Evolutionary conservation across 2,797 vertebrate species (phyloP).

Genomic region (Ctenopoma multispine): DNA sequence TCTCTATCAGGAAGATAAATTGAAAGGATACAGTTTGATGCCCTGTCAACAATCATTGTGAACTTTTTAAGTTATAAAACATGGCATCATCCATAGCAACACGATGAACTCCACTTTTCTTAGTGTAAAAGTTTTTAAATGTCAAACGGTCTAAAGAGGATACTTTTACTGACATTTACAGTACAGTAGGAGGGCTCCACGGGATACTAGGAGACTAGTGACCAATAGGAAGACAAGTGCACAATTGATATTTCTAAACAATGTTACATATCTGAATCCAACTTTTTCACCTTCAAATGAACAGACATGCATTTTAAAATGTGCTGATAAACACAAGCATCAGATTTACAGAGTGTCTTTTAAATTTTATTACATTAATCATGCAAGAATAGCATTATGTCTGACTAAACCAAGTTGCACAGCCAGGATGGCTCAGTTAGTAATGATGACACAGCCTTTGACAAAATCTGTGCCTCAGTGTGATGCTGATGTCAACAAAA

Average conservation of each 20-base stretch:
- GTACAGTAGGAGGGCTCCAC: not conserved
- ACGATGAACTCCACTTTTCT: not conserved
- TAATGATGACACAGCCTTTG: constrained; percentile 5
- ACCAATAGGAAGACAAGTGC: not conserved
- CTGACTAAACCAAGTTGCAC: constrained; percentile 8
- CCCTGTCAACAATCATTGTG: not conserved
- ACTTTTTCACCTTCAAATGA: too few species aligned
- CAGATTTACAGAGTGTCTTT: too few species aligned
- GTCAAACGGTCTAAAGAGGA: not conserved
- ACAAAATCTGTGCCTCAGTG: constrained; percentile 17
- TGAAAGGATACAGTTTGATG: not conserved
- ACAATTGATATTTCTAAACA: not conserved
- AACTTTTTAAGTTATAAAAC: not conserved
- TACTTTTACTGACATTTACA: not conserved
- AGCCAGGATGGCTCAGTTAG: constrained; percentile 6
- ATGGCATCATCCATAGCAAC: not conserved
- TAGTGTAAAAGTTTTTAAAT: not conserved
- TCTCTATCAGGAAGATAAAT: not conserved
- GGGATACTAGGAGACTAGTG: not conserved
- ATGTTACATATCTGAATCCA: not conserved
- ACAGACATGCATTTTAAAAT: too few species aligned
- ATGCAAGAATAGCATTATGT: constrained; percentile 12
- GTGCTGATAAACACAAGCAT: too few species aligned
- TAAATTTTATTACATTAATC: constrained; percentile 2
- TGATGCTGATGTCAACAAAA: constrained; percentile 41